Evolutionary conservation across 64 coral and sea anemone species (phyloP).

Genomic region (Stichodactyla mertensii): DNA sequence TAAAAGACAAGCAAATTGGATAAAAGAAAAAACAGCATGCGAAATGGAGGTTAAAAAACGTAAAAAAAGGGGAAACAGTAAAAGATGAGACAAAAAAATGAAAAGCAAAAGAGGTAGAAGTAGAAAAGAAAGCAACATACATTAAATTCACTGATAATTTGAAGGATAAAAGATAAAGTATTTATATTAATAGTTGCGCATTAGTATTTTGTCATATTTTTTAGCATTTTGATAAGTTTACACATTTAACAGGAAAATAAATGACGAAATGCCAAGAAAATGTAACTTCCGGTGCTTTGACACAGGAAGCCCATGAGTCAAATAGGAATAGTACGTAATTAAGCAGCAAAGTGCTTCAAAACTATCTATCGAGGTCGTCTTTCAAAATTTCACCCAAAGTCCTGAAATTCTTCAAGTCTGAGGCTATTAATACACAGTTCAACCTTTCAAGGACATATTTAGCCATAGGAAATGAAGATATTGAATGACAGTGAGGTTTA

Average conservation of each 20-base stretch:
- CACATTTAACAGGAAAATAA: not conserved
- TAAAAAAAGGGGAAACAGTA: not conserved
- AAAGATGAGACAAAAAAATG: not conserved
- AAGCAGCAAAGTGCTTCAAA: not conserved
- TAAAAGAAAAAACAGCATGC: too few species aligned
- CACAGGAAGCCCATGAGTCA: not conserved
- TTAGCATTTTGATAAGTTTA: too few species aligned
- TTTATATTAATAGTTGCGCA: too few species aligned
- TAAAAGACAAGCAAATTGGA: too few species aligned
- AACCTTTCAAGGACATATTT: conserved; percentile 9
- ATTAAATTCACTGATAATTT: too few species aligned
- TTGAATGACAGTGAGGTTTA: not conserved
- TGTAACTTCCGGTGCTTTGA: not conserved
- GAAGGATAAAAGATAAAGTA: too few species aligned
- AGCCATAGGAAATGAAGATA: not conserved
- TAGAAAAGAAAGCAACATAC: not conserved
- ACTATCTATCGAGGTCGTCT: not conserved
- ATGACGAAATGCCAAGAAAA: not conserved
- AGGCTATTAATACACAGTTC: not conserved
- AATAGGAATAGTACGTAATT: not conserved
- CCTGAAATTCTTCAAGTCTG: not conserved
- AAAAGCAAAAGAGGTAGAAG: not conserved
- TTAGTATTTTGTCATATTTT: too few species aligned
- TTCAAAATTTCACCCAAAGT: not conserved
- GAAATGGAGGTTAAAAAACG: not conserved